A percentile compares a stretch with the other conserved stretches of the same genome.
Evolutionary conservation across 2,888 invertebrate species (phyloP).

Genomic region (Marronus borbonicus): DNA sequence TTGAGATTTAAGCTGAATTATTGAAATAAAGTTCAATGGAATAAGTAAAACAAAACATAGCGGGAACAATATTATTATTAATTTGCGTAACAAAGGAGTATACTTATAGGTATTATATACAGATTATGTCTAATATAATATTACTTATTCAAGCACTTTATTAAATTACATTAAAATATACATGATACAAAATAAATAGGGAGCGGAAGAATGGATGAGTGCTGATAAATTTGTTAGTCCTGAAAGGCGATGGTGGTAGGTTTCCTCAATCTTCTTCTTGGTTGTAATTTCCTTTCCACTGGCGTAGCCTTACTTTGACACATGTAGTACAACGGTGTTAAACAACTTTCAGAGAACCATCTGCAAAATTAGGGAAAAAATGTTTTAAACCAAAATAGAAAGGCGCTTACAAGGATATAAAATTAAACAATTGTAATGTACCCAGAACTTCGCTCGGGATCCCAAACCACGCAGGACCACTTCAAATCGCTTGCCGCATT

Average conservation of each 20-base stretch:
- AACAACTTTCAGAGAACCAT: slow-evolving; percentile 43
- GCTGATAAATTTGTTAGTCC: not conserved
- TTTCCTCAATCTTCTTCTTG: not conserved
- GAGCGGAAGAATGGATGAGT: not conserved
- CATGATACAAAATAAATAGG: slow-evolving; percentile 6
- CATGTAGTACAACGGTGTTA: slow-evolving; percentile 35
- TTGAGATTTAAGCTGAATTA: not conserved
- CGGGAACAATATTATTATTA: slow-evolving; percentile 3
- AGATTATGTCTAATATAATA: not conserved
- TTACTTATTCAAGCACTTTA: slow-evolving; percentile 12
- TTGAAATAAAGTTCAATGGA: not conserved
- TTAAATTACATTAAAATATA: slow-evolving; percentile 20
- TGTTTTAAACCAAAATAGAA: not conserved
- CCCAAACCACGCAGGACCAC: slow-evolving; percentile 39
- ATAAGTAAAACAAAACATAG: not conserved
- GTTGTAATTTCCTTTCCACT: not conserved
- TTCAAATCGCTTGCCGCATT: not conserved
- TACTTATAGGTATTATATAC: not conserved
- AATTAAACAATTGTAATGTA: not conserved
- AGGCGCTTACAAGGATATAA: not conserved
- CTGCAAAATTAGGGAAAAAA: slow-evolving; percentile 26
- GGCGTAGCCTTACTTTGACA: slow-evolving; percentile 39
- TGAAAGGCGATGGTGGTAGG: not conserved
- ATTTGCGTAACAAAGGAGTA: slow-evolving; percentile 18
- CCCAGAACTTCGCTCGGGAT: slow-evolving; percentile 5